Evolutionary conservation across 2,797 vertebrate genomes (phyloP).

Genomic region (Bovichtus variegatus): DNA sequence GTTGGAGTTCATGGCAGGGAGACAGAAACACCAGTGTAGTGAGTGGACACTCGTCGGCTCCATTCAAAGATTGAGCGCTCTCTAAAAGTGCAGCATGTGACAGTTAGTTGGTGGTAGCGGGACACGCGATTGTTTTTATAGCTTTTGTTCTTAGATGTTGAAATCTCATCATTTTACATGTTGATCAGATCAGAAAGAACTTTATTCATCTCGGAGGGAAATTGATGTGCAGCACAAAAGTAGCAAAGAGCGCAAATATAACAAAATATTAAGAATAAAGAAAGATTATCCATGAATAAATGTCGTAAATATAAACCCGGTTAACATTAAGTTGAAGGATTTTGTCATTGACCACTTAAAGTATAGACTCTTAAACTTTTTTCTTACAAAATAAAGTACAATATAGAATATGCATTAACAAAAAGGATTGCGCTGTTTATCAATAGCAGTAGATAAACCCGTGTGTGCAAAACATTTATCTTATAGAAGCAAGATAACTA

Average conservation of each 20-base stretch:
- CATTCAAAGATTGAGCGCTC: not conserved
- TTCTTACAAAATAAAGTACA: too few relatives aligned
- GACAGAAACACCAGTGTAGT: not conserved
- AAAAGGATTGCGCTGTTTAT: not conserved
- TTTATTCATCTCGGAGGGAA: not conserved
- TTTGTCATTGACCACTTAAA: not conserved
- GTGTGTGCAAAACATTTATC: too few relatives aligned
- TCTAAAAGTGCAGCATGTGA: not conserved
- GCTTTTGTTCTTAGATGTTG: not conserved
- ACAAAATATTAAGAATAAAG: accelerated
- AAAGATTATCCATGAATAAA: not conserved
- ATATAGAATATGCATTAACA: accelerated
- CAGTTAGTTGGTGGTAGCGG: not conserved
- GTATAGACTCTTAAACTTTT: too few relatives aligned
- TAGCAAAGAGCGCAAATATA: not conserved
- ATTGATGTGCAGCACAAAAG: not conserved
- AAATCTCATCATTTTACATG: not conserved
- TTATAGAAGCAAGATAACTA: too few relatives aligned
- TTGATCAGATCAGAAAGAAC: not conserved
- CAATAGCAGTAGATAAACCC: too few relatives aligned
- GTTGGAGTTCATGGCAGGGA: not conserved
- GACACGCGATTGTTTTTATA: not conserved
- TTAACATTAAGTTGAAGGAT: not conserved
- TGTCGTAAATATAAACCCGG: not conserved
- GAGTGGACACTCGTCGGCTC: not conserved